phyloP scores from a whole-genome alignment of 2,888 invertebrate species.

The Rhingia campestris region DNA sequence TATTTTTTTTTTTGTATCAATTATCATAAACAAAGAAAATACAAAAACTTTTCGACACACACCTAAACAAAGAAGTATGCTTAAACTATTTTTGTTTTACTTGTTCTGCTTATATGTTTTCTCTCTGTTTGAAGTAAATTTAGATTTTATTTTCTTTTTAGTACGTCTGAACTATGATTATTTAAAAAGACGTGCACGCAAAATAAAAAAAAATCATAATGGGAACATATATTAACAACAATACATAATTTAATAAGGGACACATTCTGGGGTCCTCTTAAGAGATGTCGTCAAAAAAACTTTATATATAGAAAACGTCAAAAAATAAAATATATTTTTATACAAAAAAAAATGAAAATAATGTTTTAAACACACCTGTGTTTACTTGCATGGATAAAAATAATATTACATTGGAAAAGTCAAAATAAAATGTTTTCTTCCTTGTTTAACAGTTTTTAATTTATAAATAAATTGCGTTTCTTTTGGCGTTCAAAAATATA shows the following conservation, averaged over 20 bases:
- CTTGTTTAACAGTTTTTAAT: conserved; percentile 47
- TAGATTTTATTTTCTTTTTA: neutral
- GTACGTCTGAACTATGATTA: conserved; percentile 20
- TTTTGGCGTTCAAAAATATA: conserved; percentile 51
- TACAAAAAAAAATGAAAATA: conserved; percentile 16
- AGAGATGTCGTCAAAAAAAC: conserved; percentile 12
- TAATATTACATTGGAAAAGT: conserved; percentile 44
- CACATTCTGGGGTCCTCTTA: neutral
- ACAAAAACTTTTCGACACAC: conserved; percentile 54
- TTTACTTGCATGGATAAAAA: conserved; percentile 37
- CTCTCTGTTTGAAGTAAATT: conserved; percentile 20
- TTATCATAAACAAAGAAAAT: conserved; percentile 61
- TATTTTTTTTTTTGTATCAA: conserved; percentile 28
- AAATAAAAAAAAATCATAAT: conserved; percentile 14
- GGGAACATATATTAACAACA: conserved; percentile 27
- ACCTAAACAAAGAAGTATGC: conserved; percentile 46
- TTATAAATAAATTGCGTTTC: conserved; percentile 56
- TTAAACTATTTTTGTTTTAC: conserved; percentile 28
- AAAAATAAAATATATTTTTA: conserved; percentile 23
- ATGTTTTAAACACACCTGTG: conserved; percentile 14
- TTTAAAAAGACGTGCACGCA: conserved; percentile 31
- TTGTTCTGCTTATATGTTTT: conserved; percentile 27
- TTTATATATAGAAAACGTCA: conserved; percentile 32
- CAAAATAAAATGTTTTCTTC: conserved; percentile 54
- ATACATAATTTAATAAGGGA: conserved; percentile 20